Conservation (phyloP, 1,140 invertebrate species). For the Scaptomyza montana region DNA sequence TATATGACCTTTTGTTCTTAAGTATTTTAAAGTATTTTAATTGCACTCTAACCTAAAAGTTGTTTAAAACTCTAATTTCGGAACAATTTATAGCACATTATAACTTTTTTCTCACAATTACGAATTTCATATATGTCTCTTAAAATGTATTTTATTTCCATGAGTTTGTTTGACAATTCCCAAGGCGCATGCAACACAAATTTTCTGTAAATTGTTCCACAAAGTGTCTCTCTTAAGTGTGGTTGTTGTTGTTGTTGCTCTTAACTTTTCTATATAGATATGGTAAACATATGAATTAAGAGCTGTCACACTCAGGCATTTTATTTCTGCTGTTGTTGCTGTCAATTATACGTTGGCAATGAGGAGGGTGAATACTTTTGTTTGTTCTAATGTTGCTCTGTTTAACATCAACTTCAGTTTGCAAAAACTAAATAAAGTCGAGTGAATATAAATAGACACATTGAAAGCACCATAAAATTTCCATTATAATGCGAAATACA, state of each 20-base stretch:
- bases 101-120: conserved; percentile 2
- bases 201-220: background rate
- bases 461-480: background rate
- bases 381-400: background rate
- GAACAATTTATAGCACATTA: conserved; percentile 39
- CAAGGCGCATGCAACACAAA: conserved; percentile 15
- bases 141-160: conserved; percentile 2
- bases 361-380: background rate
- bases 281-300: conserved; percentile 27
- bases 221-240: background rate
- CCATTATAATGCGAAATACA: conserved; percentile 17
- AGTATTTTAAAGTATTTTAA: background rate
- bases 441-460: background rate
- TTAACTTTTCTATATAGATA: conserved; percentile 20
- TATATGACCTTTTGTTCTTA: background rate
- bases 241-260: background rate
- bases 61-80: conserved; percentile 21
- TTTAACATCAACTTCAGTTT: conserved; percentile 25
- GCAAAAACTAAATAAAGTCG: conserved; percentile 18
- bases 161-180: conserved; percentile 27
- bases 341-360: conserved; percentile 27
- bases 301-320: conserved; percentile 20
- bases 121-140: conserved; percentile 15
- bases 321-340: conserved; percentile 20
- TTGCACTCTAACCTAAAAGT: background rate